Percentiles rank a stretch among this genome's conserved stretches.
phyloP scores from a whole-genome alignment of 2,797 vertebrate species.

The Mallotus villosus region DNA sequence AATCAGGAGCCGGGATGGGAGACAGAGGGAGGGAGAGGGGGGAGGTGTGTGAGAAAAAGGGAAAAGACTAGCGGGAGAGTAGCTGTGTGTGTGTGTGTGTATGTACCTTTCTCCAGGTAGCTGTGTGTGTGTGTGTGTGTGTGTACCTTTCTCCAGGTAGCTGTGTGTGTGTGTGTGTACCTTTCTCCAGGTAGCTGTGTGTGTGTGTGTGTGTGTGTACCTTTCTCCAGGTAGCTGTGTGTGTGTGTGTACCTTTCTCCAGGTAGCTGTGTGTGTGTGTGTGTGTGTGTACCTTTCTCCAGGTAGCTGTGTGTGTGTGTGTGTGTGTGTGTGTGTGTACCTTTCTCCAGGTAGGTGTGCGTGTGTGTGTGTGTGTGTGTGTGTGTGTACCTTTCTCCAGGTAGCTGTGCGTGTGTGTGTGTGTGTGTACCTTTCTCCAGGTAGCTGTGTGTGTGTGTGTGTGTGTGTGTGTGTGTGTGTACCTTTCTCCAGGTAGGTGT shows the following conservation, averaged over 20 bases:
- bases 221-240: too few species aligned
- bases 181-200: background rate
- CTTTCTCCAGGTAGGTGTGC: conserved; percentile 89
- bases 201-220: too few species aligned
- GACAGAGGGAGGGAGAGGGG: background rate
- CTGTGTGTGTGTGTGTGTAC: background rate
- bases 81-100: background rate
- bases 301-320: conserved; percentile 75
- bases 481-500: too few species aligned
- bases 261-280: too few species aligned
- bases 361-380: too few species aligned
- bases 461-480: background rate
- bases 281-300: conserved; percentile 83
- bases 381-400: too few species aligned
- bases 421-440: too few species aligned
- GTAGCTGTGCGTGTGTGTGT: too few species aligned
- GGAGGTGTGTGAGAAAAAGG: background rate
- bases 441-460: too few species aligned
- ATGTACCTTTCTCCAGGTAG: background rate
- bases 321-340: conserved; percentile 57
- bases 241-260: too few species aligned
- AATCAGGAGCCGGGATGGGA: background rate
- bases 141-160: background rate
- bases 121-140: background rate
- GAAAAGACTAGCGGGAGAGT: background rate